Conservation (phyloP, 2,113 vertebrate species). For the Talpa occidentalis region DNA sequence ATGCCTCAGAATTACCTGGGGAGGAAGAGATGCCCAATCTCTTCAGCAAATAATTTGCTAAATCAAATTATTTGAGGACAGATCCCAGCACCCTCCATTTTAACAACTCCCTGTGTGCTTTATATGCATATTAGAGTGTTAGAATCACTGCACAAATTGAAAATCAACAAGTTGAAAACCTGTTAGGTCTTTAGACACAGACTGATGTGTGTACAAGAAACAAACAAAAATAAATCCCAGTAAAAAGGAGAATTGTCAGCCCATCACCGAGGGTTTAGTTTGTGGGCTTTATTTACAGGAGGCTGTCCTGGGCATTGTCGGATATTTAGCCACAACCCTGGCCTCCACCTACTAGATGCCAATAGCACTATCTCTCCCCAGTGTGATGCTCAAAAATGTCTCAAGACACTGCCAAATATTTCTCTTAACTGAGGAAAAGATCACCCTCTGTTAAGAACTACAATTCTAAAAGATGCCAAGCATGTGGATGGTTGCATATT, state of each 20-base stretch:
- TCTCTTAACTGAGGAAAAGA: not conserved
- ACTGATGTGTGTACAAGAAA: not conserved
- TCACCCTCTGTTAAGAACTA: not conserved
- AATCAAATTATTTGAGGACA: slow-evolving; percentile 9
- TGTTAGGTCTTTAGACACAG: not conserved
- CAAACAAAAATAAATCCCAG: not conserved
- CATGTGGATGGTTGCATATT: not conserved
- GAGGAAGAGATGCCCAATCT: not conserved
- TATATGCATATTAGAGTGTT: not conserved
- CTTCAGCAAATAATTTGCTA: not conserved
- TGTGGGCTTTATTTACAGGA: not conserved
- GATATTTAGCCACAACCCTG: not conserved
- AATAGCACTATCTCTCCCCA: not conserved
- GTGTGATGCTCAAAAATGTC: not conserved
- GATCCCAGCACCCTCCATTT: not conserved
- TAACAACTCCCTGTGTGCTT: not conserved
- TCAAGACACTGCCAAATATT: not conserved
- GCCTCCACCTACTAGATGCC: not conserved
- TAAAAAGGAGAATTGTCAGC: not conserved
- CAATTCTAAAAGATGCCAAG: slow-evolving; percentile 17
- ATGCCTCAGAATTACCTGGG: not conserved
- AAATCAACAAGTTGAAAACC: not conserved
- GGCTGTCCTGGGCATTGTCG: not conserved
- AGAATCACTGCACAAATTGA: not conserved
- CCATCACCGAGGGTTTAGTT: not conserved